Conservation (phyloP, 2,797 vertebrate genomes). For the Chanos chanos region DNA sequence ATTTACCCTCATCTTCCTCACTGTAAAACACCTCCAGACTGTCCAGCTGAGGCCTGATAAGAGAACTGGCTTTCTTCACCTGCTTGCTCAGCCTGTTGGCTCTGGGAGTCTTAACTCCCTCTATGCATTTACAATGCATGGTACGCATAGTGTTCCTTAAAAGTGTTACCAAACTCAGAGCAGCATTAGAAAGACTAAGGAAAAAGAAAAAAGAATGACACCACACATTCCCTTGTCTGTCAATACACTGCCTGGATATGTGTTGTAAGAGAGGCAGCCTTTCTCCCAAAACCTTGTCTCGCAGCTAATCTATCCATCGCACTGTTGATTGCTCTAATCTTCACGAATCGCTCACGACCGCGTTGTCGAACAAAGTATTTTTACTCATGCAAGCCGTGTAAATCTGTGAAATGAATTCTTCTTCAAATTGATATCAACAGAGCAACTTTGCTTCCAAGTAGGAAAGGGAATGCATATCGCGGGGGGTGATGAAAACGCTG, state of each 20-base stretch:
- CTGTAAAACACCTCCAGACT: no score
- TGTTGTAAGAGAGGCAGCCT: constrained; percentile 19
- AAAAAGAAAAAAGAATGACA: constrained; percentile 3
- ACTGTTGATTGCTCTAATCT: constrained; percentile 61
- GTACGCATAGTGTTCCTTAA: neutral
- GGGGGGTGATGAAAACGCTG: neutral
- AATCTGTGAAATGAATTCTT: constrained; percentile 13
- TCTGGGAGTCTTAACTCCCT: neutral
- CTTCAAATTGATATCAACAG: constrained; percentile 15
- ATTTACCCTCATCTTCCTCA: no score
- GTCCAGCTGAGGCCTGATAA: no score
- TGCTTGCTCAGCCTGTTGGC: no score
- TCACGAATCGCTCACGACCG: constrained; percentile 48
- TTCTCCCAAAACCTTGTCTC: constrained; percentile 42
- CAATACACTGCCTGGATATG: constrained; percentile 33
- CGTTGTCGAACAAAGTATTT: constrained; percentile 44
- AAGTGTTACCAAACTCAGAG: constrained; percentile 34
- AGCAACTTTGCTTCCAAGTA: constrained; percentile 19
- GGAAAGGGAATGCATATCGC: neutral
- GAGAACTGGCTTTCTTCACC: no score
- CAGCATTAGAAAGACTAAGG: constrained; percentile 6
- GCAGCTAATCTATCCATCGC: constrained; percentile 54
- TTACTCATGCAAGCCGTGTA: constrained; percentile 1
- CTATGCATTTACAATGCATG: neutral
- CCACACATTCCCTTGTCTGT: constrained; percentile 20